These are phyloP conservation scores for Aporophyla nigra DNA, from an alignment of 2,888 invertebrate species.

Conservation along the genomic window DNA sequence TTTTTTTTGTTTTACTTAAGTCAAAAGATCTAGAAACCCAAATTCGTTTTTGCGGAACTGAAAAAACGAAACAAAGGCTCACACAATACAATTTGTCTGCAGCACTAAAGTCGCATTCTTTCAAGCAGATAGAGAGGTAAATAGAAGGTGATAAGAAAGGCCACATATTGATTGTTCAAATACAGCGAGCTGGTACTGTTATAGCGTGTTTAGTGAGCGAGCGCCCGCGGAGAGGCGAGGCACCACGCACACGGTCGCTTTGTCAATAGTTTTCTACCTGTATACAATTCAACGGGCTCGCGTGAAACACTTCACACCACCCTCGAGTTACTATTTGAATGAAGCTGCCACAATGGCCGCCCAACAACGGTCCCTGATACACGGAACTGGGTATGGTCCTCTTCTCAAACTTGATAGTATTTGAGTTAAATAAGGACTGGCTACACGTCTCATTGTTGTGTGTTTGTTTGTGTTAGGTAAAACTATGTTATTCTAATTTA, in stretches of 20 bases:
- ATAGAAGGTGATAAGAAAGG: conserved; percentile 49
- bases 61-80: conserved; percentile 38
- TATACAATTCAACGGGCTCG: conserved; percentile 60
- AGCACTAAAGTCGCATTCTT: conserved; percentile 29
- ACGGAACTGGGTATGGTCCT: conserved; percentile 56
- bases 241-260: conserved; percentile 54
- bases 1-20: conserved; percentile 17
- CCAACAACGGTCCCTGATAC: conserved; percentile 59
- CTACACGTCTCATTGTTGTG: conserved; percentile 19
- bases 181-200: conserved; percentile 62
- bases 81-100: conserved; percentile 23
- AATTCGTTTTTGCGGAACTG: conserved; percentile 21
- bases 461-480: conserved; percentile 23
- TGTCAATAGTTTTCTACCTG: conserved; percentile 71
- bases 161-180: conserved; percentile 65
- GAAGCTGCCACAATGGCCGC: conserved; percentile 61
- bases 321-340: conserved; percentile 64
- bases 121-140: conserved; percentile 44
- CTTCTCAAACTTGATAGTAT: conserved; percentile 56
- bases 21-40: conserved; percentile 14
- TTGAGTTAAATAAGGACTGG: conserved; percentile 32
- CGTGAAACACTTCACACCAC: conserved; percentile 65
- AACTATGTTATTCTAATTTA: conserved; percentile 29
- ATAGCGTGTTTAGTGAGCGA: conserved; percentile 58
- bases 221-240: conserved; percentile 51